Evolutionary conservation across 2,113 vertebrate genomes (phyloP).

Genomic region (Carlito syrichta): DNA sequence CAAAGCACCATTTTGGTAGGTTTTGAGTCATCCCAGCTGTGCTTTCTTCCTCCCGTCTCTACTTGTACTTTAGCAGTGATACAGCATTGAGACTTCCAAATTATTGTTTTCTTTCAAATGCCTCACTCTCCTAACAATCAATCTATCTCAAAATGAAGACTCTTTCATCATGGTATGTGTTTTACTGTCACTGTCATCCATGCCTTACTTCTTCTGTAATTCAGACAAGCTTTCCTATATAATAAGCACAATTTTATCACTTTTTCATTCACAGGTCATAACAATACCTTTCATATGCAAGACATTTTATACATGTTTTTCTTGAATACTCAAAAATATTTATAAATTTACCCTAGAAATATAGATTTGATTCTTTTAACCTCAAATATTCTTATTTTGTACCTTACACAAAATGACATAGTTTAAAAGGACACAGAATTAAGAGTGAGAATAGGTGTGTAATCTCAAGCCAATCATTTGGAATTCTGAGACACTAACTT

Average conservation of each 20-base stretch:
- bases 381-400: neutral
- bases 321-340: neutral
- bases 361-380: neutral
- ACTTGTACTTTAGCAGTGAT: neutral
- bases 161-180: neutral
- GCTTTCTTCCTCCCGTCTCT: neutral
- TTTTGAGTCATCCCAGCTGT: neutral
- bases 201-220: neutral
- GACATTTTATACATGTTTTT: neutral
- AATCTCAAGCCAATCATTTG: too few species aligned
- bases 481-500: neutral
- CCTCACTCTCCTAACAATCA: neutral
- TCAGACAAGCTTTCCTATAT: neutral
- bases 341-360: neutral
- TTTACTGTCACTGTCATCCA: fast-evolving
- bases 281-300: neutral
- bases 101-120: neutral
- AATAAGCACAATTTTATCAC: neutral
- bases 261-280: neutral
- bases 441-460: neutral
- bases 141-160: neutral
- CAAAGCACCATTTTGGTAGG: too few species aligned
- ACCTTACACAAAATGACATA: neutral
- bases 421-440: neutral
- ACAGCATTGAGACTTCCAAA: neutral